A percentile compares a stretch with the other conserved stretches of the same genome.
phyloP scores from a whole-genome alignment of 2,113 vertebrate genomes.

The Halichoeres trimaculatus region DNA sequence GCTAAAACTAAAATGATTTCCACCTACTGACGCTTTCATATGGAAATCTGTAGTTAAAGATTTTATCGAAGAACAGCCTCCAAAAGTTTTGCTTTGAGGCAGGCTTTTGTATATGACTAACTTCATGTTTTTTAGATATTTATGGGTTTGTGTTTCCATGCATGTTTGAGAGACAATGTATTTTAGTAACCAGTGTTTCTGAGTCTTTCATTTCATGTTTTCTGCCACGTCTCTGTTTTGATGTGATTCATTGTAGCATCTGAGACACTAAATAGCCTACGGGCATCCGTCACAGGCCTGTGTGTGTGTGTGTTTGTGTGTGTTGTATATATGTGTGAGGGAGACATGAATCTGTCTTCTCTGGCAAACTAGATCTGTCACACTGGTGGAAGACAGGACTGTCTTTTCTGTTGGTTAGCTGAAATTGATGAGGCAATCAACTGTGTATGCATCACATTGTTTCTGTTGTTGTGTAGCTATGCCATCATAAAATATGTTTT shows the following conservation, averaged over 20 bases:
- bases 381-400: constrained; percentile 41
- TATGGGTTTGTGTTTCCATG: background rate
- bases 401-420: constrained; percentile 59
- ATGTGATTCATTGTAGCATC: constrained; percentile 73
- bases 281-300: constrained; percentile 58
- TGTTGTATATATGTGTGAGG: constrained; percentile 12
- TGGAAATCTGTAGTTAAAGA: background rate
- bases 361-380: constrained; percentile 74
- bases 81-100: background rate
- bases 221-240: constrained; percentile 62
- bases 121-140: background rate
- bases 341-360: constrained; percentile 60
- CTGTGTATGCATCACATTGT: constrained; percentile 24
- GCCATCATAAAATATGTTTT: constrained; percentile 1
- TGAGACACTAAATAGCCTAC: constrained; percentile 69
- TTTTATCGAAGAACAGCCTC: background rate
- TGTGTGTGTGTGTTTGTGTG: constrained; percentile 34
- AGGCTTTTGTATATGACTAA: background rate
- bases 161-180: constrained; percentile 14
- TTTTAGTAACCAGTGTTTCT: constrained; percentile 57
- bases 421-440: constrained; percentile 63
- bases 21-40: too few species aligned
- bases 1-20: too few species aligned
- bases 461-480: constrained; percentile 6
- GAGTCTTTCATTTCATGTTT: constrained; percentile 54